Conservation (phyloP, 2,113 vertebrate species). For the Mormyrus lacerda region DNA sequence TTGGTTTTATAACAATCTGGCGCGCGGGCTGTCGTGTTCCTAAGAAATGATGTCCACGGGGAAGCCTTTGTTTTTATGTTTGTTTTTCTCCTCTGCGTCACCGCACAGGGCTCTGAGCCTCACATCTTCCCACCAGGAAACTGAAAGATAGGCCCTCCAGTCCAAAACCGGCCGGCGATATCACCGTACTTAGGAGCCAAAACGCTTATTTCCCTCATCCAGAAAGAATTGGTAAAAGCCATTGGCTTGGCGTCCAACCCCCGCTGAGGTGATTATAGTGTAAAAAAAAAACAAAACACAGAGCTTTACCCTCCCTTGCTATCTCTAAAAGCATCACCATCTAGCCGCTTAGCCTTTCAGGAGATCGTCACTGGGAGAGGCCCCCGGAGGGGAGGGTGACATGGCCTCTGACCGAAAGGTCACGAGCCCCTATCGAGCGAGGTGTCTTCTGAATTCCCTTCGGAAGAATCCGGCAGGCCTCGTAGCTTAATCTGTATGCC, state of each 20-base stretch:
- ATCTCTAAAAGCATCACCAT: not conserved
- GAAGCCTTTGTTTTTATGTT: constrained; percentile 9
- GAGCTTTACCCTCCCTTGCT: not conserved
- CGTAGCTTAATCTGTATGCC: not conserved
- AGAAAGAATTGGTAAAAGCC: not conserved
- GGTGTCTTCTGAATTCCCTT: not conserved
- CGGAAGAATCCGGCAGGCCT: not conserved
- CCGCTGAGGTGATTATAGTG: not conserved
- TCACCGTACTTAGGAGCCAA: not conserved
- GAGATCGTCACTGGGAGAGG: not conserved
- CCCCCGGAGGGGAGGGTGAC: not conserved
- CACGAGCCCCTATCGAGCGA: not conserved
- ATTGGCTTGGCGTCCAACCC: not conserved
- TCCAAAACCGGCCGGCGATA: not conserved
- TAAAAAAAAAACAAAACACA: not conserved
- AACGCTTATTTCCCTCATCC: not conserved
- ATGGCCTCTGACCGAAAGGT: not conserved
- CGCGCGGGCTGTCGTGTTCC: not conserved
- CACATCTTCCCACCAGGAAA: not conserved
- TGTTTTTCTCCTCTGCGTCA: not conserved
- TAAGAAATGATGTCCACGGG: not conserved
- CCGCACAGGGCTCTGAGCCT: not conserved
- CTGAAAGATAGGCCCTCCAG: not conserved
- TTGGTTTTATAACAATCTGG: not conserved
- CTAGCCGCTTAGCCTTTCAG: not conserved